Conservation (phyloP, 2,113 vertebrate genomes). For the Dromiciops gliroides region DNA sequence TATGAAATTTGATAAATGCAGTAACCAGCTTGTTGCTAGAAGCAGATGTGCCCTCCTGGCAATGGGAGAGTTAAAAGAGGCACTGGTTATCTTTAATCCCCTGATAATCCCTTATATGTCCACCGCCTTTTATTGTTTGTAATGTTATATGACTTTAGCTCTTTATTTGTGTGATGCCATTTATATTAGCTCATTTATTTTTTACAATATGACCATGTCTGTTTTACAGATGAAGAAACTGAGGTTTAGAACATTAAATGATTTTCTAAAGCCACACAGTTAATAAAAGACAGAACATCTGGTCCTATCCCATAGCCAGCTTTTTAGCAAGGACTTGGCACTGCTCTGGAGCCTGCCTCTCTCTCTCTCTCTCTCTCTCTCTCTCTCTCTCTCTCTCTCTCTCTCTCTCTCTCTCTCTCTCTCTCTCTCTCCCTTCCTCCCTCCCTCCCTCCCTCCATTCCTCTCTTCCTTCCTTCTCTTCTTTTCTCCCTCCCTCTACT, state of each 20-base stretch:
- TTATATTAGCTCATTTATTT: not conserved
- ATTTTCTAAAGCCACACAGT: not conserved
- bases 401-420: too few relatives aligned
- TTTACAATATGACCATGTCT: not conserved
- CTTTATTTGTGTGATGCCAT: not conserved
- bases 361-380: too few relatives aligned
- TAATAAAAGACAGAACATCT: not conserved
- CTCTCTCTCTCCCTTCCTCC: too few relatives aligned
- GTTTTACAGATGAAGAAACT: not conserved
- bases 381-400: too few relatives aligned
- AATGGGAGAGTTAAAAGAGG: not conserved
- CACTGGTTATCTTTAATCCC: not conserved
- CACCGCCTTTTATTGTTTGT: not conserved
- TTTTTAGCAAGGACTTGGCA: not conserved
- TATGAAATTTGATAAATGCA: not conserved
- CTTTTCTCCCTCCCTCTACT: too few relatives aligned
- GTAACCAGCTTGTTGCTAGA: not conserved
- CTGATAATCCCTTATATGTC: not conserved
- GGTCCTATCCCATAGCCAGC: not conserved
- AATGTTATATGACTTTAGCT: not conserved
- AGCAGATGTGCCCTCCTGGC: not conserved
- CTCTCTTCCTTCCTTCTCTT: too few relatives aligned
- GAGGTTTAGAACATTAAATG: not conserved
- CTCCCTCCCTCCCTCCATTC: too few relatives aligned
- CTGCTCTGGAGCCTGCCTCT: not conserved